Evolutionary conservation across 64 coral and sea anemone genomes (phyloP).

Genomic region (Stichodactyla helianthus): DNA sequence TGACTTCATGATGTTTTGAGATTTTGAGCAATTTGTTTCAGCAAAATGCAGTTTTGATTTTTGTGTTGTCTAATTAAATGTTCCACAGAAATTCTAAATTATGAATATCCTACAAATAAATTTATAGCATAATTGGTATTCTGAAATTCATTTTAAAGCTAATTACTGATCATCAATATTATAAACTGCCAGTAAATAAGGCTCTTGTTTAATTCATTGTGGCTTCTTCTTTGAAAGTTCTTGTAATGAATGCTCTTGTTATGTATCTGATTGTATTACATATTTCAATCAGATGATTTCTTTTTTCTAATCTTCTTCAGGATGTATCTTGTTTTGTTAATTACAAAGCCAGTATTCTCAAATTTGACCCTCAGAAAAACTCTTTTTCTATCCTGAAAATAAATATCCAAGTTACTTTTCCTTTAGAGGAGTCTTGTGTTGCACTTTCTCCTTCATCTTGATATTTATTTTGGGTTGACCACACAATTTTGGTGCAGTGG

Average conservation of each 20-base stretch:
- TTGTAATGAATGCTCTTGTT: background rate
- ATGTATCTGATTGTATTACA: background rate
- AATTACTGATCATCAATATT: background rate
- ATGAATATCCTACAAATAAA: background rate
- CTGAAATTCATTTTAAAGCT: background rate
- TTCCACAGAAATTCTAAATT: background rate
- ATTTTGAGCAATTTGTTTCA: background rate
- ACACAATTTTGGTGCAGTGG: background rate
- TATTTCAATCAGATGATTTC: background rate
- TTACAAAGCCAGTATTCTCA: too few relatives aligned
- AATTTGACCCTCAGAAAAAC: background rate
- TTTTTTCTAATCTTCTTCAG: too few relatives aligned
- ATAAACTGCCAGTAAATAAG: background rate
- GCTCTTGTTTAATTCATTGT: background rate
- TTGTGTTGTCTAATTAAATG: background rate
- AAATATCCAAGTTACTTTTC: too few relatives aligned
- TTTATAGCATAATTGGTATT: background rate
- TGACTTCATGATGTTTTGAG: background rate
- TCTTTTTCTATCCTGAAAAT: background rate
- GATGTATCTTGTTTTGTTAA: too few relatives aligned
- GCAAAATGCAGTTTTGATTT: background rate
- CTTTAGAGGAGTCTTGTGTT: background rate
- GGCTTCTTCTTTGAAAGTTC: background rate
- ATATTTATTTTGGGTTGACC: background rate
- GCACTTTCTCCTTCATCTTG: background rate